These are phyloP conservation scores for Melanotaenia trifasciata DNA, from an alignment of 2,797 vertebrate genomes.

Conservation along the genomic window DNA sequence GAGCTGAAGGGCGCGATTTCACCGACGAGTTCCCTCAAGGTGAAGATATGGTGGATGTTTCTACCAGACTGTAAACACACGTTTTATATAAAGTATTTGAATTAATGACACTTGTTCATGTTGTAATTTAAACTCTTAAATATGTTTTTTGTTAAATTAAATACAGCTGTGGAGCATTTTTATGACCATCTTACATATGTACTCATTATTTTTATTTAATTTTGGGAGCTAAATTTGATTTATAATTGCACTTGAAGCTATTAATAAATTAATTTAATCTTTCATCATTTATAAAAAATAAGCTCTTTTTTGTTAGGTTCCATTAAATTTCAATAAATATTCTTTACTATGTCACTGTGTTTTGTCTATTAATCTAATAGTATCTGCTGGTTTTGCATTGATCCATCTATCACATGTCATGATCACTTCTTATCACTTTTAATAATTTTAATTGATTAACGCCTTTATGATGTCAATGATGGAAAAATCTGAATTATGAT, in stretches of 20 bases:
- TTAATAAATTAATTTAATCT: neutral
- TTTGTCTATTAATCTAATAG: neutral
- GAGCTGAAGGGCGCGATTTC: neutral
- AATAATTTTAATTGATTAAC: slow-evolving; percentile 5
- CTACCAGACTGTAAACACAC: slow-evolving; percentile 59
- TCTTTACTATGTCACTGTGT: neutral
- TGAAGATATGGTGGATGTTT: slow-evolving; percentile 13
- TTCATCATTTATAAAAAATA: neutral
- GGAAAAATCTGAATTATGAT: neutral
- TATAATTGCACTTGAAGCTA: neutral
- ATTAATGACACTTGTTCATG: neutral
- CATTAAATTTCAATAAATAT: slow-evolving; percentile 1
- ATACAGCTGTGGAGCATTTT: neutral
- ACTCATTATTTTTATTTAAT: neutral
- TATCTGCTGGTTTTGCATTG: neutral
- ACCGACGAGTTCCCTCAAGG: slow-evolving; percentile 7
- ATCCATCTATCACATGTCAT: neutral
- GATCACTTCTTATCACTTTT: slow-evolving; percentile 18
- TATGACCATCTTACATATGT: neutral
- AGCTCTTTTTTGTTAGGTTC: neutral
- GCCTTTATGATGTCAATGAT: slow-evolving; percentile 11
- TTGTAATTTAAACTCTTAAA: neutral
- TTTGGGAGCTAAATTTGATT: neutral
- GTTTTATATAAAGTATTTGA: too few relatives aligned
- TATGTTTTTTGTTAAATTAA: neutral